Evolutionary conservation across 2,113 vertebrate species (phyloP).

Genomic region (Muntiacus reevesi): DNA sequence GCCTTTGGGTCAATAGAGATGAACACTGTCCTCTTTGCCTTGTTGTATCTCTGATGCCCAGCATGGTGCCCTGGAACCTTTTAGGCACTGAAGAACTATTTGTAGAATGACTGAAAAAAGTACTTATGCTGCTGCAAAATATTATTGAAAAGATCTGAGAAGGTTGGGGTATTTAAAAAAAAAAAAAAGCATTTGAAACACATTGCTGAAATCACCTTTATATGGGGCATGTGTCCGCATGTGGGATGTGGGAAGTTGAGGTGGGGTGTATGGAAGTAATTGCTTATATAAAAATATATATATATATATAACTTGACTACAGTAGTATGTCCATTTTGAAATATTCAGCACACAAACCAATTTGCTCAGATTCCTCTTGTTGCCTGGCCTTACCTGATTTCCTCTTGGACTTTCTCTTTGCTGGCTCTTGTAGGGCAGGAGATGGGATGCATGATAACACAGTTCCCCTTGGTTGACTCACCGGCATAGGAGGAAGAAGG

Average conservation of each 20-base stretch:
- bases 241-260: background rate
- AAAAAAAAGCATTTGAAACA: background rate
- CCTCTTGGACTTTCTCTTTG: background rate
- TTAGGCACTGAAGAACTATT: background rate
- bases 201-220: constrained; percentile 8
- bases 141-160: constrained; percentile 8
- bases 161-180: background rate
- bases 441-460: background rate
- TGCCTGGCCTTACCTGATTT: background rate
- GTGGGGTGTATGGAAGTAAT: constrained; percentile 3
- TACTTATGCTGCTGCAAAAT: background rate
- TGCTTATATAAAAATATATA: background rate
- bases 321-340: background rate
- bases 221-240: background rate
- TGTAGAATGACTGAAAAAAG: constrained; percentile 5
- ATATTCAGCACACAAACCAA: background rate
- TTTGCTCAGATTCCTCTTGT: background rate
- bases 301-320: background rate
- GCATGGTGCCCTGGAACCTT: background rate
- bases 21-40: background rate
- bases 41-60: background rate
- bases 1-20: background rate
- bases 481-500: background rate
- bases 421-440: background rate
- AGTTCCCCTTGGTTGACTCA: background rate